Conservation (phyloP, 2,113 vertebrate genomes). For the Numenius arquata region DNA sequence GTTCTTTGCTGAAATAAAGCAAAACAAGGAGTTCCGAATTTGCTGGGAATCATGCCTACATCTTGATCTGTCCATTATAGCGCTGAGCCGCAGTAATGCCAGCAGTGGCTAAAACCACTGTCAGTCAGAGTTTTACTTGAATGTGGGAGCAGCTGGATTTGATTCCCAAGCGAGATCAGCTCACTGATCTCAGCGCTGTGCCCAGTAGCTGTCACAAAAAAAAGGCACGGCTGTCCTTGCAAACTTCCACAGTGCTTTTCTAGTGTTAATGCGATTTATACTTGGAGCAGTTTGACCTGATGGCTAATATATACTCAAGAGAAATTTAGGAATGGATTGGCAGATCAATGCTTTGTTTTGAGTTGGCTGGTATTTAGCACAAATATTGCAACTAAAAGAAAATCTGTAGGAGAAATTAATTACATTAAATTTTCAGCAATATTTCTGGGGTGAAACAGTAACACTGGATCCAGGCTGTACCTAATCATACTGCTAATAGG, state of each 20-base stretch:
- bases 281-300: neutral
- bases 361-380: neutral
- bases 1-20: neutral
- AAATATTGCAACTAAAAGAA: neutral
- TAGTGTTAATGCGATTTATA: conserved; percentile 3
- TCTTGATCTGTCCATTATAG: neutral
- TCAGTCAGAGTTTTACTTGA: neutral
- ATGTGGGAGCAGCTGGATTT: neutral
- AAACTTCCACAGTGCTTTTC: conserved; percentile 2
- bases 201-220: conserved; percentile 20
- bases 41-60: neutral
- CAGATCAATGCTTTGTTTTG: neutral
- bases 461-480: neutral
- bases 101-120: neutral
- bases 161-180: neutral
- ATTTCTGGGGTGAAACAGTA: neutral
- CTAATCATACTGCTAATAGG: neutral
- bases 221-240: neutral
- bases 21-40: neutral
- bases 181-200: neutral
- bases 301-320: conserved; percentile 8
- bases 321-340: conserved; percentile 1
- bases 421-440: neutral
- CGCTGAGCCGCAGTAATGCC: neutral
- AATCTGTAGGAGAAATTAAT: neutral